Evolutionary conservation across 2,113 vertebrate genomes (phyloP).

Genomic region (Fregata magnificens): DNA sequence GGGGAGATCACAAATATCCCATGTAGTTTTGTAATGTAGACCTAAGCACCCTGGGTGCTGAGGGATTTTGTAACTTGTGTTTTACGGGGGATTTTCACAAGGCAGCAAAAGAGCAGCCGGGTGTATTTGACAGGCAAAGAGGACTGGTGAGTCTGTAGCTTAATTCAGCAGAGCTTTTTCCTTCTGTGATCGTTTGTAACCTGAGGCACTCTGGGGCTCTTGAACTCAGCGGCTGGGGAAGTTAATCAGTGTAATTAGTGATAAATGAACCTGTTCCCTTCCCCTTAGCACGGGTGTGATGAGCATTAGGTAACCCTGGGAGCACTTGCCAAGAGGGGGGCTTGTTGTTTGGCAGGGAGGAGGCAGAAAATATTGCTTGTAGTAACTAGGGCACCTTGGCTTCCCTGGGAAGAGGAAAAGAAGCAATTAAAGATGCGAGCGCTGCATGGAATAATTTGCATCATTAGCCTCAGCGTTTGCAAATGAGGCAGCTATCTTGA

Average conservation of each 20-base stretch:
- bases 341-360: not conserved
- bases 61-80: not conserved
- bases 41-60: not conserved
- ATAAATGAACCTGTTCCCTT: not conserved
- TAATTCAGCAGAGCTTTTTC: not conserved
- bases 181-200: not conserved
- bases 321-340: not conserved
- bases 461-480: not conserved
- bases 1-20: not conserved
- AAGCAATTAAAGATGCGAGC: not conserved
- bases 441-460: not conserved
- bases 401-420: not conserved
- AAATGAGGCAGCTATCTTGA: not conserved
- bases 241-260: not conserved
- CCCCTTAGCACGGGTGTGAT: not conserved
- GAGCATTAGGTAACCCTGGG: not conserved
- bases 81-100: not conserved
- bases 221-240: not conserved
- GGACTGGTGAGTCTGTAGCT: not conserved
- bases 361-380: not conserved
- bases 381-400: not conserved
- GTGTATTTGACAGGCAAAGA: not conserved
- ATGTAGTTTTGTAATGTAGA: rapidly evolving
- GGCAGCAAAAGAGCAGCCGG: not conserved
- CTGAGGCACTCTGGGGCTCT: not conserved